Evolutionary conservation across 2,888 invertebrate species (phyloP).

Genomic region (Lepidochrysops patricia): DNA sequence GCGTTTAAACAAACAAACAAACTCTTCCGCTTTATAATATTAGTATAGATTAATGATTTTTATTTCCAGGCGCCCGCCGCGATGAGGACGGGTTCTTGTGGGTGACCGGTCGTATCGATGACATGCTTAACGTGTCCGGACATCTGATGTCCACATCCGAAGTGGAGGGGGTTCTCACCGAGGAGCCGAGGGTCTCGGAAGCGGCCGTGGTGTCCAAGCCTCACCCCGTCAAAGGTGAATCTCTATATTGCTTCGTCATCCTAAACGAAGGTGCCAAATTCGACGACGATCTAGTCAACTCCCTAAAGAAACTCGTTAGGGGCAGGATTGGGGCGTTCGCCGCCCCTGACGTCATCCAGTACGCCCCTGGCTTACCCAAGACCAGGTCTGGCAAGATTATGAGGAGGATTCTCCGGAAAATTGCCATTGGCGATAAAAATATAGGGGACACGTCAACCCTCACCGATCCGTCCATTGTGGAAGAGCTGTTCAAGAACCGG

Average conservation of each 20-base stretch:
- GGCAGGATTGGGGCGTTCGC: slow-evolving; percentile 97
- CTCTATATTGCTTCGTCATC: slow-evolving; percentile 96
- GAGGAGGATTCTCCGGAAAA: slow-evolving; percentile 94
- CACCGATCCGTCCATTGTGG: slow-evolving; percentile 93
- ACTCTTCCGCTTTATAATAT: too few species aligned
- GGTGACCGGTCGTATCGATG: slow-evolving; percentile 98
- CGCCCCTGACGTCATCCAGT: slow-evolving; percentile 93
- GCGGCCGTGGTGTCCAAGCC: slow-evolving; percentile 97
- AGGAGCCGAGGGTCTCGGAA: slow-evolving; percentile 87
- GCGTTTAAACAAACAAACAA: too few species aligned
- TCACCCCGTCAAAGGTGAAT: slow-evolving; percentile 96
- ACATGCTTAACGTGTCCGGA: slow-evolving; percentile 98
- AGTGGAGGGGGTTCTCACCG: slow-evolving; percentile 87
- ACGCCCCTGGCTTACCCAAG: slow-evolving; percentile 95
- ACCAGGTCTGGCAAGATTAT: slow-evolving; percentile 99
- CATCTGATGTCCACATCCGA: slow-evolving; percentile 98
- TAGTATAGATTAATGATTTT: neutral
- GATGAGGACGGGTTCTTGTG: slow-evolving; percentile 96
- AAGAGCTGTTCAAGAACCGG: slow-evolving; percentile 82
- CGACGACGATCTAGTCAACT: slow-evolving; percentile 79
- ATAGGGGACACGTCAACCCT: slow-evolving; percentile 96
- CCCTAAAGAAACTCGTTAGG: slow-evolving; percentile 86
- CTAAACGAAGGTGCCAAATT: slow-evolving; percentile 85
- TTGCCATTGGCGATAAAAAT: slow-evolving; percentile 90
- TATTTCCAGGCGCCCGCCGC: slow-evolving; percentile 83